phyloP scores from a whole-genome alignment of 2,888 invertebrate species.

The Lymantria monacha region DNA sequence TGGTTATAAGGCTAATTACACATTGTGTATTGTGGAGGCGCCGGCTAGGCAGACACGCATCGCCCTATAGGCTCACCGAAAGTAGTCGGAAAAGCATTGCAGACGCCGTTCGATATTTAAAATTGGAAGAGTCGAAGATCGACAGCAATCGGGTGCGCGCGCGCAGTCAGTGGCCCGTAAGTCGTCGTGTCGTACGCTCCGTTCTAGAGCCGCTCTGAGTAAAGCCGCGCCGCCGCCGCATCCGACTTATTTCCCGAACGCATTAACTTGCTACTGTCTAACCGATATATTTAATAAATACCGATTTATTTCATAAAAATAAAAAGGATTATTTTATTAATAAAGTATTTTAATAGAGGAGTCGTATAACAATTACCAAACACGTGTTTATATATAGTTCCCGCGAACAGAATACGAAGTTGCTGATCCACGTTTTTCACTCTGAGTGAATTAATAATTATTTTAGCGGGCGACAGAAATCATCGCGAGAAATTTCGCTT shows the following conservation, averaged over 20 bases:
- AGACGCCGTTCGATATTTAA: conserved; percentile 62
- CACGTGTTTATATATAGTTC: conserved; percentile 74
- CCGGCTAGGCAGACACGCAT: conserved; percentile 9
- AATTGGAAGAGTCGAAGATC: conserved; percentile 66
- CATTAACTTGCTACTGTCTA: conserved; percentile 34
- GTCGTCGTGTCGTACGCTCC: conserved; percentile 73
- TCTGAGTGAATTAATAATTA: conserved; percentile 69
- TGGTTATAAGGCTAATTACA: conserved; percentile 22
- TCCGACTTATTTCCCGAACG: conserved; percentile 60
- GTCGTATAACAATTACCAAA: conserved; percentile 53
- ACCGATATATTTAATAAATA: conserved; percentile 32
- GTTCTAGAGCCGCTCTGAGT: conserved; percentile 56
- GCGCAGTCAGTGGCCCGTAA: conserved; percentile 68
- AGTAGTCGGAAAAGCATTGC: conserved; percentile 58
- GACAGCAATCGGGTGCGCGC: conserved; percentile 54
- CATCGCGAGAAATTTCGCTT: conserved; percentile 72
- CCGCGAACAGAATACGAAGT: conserved; percentile 65
- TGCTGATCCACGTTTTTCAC: conserved; percentile 72
- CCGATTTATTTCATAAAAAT: conserved; percentile 45
- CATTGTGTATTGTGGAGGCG: conserved; percentile 16
- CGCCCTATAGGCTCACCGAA: conserved; percentile 23
- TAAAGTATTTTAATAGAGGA: conserved; percentile 25
- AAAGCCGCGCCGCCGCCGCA: conserved; percentile 33
- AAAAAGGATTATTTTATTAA: conserved; percentile 44
- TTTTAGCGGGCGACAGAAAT: conserved; percentile 54